These are phyloP conservation scores for Sogatella furcifera DNA, from an alignment of 1,140 invertebrate species.

Conservation along the genomic window DNA sequence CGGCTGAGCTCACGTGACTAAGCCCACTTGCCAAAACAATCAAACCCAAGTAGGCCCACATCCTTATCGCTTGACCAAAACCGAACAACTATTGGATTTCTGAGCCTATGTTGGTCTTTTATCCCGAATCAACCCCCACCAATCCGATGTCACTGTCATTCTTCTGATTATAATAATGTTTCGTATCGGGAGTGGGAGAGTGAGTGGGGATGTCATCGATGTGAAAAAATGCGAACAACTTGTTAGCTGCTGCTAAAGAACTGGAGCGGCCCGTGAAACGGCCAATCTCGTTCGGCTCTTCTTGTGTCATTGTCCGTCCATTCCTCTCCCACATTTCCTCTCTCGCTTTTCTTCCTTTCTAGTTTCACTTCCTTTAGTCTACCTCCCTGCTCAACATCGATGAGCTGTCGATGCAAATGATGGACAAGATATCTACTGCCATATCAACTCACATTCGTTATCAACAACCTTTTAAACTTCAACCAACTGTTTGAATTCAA, in stretches of 20 bases:
- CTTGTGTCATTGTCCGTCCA: not conserved
- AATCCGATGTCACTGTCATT: not conserved
- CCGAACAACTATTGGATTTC: not conserved
- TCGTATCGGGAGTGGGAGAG: not conserved
- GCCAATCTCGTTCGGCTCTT: not conserved
- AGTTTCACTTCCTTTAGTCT: too few species aligned
- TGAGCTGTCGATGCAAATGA: too few species aligned
- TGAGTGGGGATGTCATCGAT: not conserved
- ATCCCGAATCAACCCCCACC: not conserved
- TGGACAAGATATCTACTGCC: too few species aligned
- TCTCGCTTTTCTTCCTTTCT: too few species aligned
- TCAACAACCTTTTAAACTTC: too few species aligned
- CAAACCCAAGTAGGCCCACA: not conserved
- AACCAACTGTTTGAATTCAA: too few species aligned
- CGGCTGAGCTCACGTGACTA: not conserved
- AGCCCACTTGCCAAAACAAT: not conserved
- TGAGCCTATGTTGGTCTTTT: not conserved
- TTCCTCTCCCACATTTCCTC: not conserved
- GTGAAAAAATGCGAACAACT: constrained; percentile 1
- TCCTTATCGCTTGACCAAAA: not conserved
- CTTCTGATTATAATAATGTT: not conserved
- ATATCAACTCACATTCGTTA: too few species aligned
- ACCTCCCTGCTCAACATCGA: too few species aligned
- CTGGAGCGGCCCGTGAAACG: not conserved
- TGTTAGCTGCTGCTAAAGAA: not conserved